These are phyloP conservation scores for Sylvicola cinctus DNA, from an alignment of 2,888 invertebrate species.

Conservation along the genomic window DNA sequence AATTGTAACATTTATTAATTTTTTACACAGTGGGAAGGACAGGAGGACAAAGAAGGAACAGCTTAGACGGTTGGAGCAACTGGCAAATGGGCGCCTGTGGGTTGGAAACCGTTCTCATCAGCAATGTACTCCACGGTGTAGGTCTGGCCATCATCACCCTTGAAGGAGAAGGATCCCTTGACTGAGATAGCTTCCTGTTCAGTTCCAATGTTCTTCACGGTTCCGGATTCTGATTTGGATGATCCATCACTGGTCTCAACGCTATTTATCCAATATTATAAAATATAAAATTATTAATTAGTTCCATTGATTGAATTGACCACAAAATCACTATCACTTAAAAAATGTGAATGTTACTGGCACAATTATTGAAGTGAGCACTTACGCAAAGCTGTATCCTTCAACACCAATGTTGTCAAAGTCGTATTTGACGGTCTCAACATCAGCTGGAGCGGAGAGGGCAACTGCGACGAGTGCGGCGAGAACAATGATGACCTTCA, in stretches of 20 bases:
- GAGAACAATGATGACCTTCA: slow-evolving; percentile 15
- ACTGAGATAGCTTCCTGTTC: slow-evolving; percentile 26
- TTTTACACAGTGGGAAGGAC: no score
- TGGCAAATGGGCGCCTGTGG: slow-evolving; percentile 20
- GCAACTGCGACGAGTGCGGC: slow-evolving; percentile 15
- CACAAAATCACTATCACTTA: neutral
- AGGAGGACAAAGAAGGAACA: no score
- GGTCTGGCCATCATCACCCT: slow-evolving; percentile 26
- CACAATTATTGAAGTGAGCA: no score
- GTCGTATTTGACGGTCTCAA: slow-evolving; percentile 14
- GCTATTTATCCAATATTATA: slow-evolving; percentile 16
- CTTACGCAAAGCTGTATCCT: slow-evolving; percentile 35
- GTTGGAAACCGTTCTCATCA: slow-evolving; percentile 32
- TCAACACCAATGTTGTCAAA: slow-evolving; percentile 36
- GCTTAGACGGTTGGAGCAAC: neutral
- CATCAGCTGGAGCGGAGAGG: slow-evolving; percentile 16
- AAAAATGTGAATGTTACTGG: neutral
- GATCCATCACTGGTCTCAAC: slow-evolving; percentile 28
- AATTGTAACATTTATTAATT: no score
- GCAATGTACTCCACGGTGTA: slow-evolving; percentile 28
- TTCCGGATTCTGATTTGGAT: slow-evolving; percentile 22
- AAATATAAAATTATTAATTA: neutral
- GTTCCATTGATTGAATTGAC: neutral
- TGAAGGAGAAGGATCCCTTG: slow-evolving; percentile 25
- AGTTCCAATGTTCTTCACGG: slow-evolving; percentile 23